phyloP scores from a whole-genome alignment of 2,888 invertebrate genomes.

The Microplitis deprimator region DNA sequence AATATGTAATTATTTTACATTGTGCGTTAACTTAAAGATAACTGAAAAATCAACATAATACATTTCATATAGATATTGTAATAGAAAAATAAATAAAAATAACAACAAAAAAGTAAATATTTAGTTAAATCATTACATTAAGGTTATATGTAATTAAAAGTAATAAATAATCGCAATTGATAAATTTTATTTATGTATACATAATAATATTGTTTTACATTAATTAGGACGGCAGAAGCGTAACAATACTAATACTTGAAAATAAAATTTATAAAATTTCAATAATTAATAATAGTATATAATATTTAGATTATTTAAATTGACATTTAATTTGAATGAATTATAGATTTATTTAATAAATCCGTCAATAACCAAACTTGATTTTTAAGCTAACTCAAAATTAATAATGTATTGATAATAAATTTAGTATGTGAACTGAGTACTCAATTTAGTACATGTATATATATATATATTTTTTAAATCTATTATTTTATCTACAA shows the following conservation, averaged over 20 bases:
- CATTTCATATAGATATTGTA: not conserved
- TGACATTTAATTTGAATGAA: too few relatives aligned
- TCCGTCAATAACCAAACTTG: too few relatives aligned
- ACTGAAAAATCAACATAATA: not conserved
- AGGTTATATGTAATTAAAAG: not conserved
- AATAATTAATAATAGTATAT: not conserved
- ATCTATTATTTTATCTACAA: constrained; percentile 2
- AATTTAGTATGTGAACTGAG: too few relatives aligned
- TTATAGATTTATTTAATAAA: too few relatives aligned
- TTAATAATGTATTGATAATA: too few relatives aligned
- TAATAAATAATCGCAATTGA: not conserved
- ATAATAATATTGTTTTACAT: not conserved
- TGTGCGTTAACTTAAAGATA: not conserved
- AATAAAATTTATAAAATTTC: not conserved
- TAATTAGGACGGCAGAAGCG: not conserved
- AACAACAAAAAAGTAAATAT: not conserved
- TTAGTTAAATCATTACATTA: not conserved
- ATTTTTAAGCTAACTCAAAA: too few relatives aligned
- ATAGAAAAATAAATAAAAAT: not conserved
- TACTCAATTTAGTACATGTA: not conserved
- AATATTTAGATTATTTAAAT: not conserved
- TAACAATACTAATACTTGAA: not conserved
- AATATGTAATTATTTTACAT: not conserved
- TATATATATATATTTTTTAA: not conserved
- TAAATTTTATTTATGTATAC: not conserved